Conservation (phyloP, 2,888 invertebrate genomes). For the Entomobrya proxima region DNA sequence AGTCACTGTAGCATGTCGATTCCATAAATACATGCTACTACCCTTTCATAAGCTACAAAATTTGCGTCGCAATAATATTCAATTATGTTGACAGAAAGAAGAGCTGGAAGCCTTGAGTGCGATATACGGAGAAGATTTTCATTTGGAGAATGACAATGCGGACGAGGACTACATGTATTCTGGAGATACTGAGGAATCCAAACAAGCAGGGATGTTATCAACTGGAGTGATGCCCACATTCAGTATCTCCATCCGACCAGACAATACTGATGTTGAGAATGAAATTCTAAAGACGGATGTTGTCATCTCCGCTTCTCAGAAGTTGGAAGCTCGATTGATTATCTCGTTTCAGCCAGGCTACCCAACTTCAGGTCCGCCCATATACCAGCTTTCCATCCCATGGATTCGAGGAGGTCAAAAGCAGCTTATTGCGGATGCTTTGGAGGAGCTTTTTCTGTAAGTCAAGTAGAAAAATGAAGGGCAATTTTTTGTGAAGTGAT, state of each 20-base stretch:
- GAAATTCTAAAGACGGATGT: conserved; percentile 76
- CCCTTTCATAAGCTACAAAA: neutral
- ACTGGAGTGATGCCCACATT: conserved; percentile 77
- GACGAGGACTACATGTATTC: conserved; percentile 73
- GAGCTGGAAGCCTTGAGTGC: conserved; percentile 86
- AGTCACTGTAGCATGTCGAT: no score
- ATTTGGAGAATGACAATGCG: conserved; percentile 78
- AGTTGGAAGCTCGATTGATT: conserved; percentile 80
- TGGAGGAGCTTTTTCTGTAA: conserved; percentile 85
- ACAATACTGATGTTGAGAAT: conserved; percentile 77
- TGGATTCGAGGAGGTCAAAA: conserved; percentile 83
- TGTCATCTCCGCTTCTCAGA: neutral
- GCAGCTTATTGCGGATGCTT: conserved; percentile 79
- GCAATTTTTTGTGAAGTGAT: no score
- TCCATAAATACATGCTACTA: no score
- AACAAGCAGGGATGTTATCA: neutral
- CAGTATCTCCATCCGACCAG: conserved; percentile 79
- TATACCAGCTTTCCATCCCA: conserved; percentile 85
- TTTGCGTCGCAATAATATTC: neutral
- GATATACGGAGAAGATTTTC: conserved; percentile 86
- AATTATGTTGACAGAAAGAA: conserved; percentile 79
- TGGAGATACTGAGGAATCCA: neutral
- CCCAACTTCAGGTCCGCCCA: conserved; percentile 83
- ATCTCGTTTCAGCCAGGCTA: conserved; percentile 83
- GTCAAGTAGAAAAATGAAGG: conserved; percentile 77